A percentile compares a stretch with the other conserved stretches of the same genome.
Evolutionary conservation across 2,113 vertebrate species (phyloP).

Genomic region (Semicossyphus pulcher): DNA sequence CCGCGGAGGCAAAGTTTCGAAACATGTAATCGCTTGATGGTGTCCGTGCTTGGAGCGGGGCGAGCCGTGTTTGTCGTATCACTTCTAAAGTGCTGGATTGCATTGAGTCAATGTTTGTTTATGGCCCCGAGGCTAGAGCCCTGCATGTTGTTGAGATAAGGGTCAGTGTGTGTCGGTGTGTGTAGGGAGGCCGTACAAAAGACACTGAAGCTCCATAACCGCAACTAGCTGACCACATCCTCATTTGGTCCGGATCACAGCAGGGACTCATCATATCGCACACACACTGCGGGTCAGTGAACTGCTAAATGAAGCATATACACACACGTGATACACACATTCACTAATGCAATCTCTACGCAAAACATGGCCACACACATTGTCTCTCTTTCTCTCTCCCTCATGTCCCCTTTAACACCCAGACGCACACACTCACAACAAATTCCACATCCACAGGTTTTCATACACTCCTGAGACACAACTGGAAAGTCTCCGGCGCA

Average conservation of each 20-base stretch:
- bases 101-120: conserved; percentile 67
- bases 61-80: conserved; percentile 57
- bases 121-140: conserved; percentile 33
- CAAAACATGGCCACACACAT: conserved; percentile 67
- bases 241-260: conserved; percentile 38
- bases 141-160: conserved; percentile 52
- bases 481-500: conserved; percentile 67
- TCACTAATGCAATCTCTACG: conserved; percentile 51
- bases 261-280: conserved; percentile 36
- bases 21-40: conserved; percentile 12
- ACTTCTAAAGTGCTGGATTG: conserved; percentile 19
- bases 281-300: conserved; percentile 43
- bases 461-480: conserved; percentile 65
- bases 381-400: conserved; percentile 9
- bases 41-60: conserved; percentile 19
- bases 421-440: conserved; percentile 43
- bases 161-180: conserved; percentile 29
- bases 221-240: conserved; percentile 49
- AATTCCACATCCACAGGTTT: conserved; percentile 65
- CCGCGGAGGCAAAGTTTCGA: conserved; percentile 53
- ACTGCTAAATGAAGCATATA: conserved; percentile 53
- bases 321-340: conserved; percentile 43
- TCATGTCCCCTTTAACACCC: conserved; percentile 32
- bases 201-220: conserved; percentile 11
- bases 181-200: conserved; percentile 32